phyloP scores from a whole-genome alignment of 2,113 vertebrate species.

The Cyprinodon variegatus region DNA sequence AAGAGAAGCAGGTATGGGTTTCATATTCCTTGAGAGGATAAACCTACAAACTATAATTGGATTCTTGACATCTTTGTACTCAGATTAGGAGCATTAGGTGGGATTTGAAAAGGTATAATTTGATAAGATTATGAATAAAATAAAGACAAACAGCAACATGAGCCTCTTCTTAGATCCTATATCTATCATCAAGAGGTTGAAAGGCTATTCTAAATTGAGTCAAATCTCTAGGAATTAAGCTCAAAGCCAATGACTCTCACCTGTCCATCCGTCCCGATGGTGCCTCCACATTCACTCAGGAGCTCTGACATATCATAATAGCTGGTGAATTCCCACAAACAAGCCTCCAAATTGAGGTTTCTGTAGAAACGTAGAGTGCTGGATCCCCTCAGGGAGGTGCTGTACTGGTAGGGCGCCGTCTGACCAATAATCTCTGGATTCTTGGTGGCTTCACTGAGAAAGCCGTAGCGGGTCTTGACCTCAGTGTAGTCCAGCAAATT shows the following conservation, averaged over 20 bases:
- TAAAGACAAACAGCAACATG: constrained; percentile 11
- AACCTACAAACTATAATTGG: constrained; percentile 31
- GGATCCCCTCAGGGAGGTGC: constrained; percentile 81
- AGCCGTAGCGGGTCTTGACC: constrained; percentile 89
- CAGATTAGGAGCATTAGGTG: constrained; percentile 18
- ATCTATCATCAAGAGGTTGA: constrained; percentile 16
- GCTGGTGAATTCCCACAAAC: constrained; percentile 92
- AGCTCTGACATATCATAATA: constrained; percentile 98
- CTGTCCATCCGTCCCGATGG: constrained; percentile 90
- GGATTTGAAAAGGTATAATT: not conserved
- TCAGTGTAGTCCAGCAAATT: constrained; percentile 91
- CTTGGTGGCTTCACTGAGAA: constrained; percentile 85
- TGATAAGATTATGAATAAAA: constrained; percentile 1
- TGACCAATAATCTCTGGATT: constrained; percentile 86
- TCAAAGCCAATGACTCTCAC: constrained; percentile 69
- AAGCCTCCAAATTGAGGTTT: constrained; percentile 93
- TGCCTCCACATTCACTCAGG: constrained; percentile 83
- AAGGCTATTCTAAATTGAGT: constrained; percentile 16
- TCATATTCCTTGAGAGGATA: constrained; percentile 52
- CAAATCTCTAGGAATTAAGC: not conserved
- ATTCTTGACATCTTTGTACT: constrained; percentile 17
- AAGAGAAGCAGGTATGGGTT: constrained; percentile 33
- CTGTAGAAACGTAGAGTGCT: constrained; percentile 89
- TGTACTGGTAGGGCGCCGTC: constrained; percentile 90
- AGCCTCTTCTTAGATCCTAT: constrained; percentile 19